Percentiles rank a stretch among this genome's conserved stretches.
These are phyloP conservation scores for Drosophila aff. DNA, from an alignment of 1,140 invertebrate species.

Conservation along the genomic window DNA sequence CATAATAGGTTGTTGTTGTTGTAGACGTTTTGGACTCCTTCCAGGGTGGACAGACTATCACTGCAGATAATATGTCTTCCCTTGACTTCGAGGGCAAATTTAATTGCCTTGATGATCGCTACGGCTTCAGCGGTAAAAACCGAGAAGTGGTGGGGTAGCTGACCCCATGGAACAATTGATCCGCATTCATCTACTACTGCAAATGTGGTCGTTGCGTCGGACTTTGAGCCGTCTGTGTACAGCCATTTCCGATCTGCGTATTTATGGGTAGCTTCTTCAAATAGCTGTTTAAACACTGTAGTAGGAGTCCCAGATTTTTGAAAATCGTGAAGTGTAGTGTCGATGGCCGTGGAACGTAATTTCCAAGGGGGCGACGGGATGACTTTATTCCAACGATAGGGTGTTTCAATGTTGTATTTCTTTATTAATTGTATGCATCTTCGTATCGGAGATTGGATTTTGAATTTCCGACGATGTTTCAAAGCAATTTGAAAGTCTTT, in stretches of 20 bases:
- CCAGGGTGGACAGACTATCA: no score
- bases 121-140: constrained; percentile 12
- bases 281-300: constrained; percentile 1
- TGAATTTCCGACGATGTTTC: constrained; percentile 4
- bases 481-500: background rate
- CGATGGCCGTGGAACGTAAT: background rate
- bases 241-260: constrained; percentile 3
- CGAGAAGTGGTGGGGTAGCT: background rate
- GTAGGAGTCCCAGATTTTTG: constrained; percentile 1
- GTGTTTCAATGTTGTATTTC: background rate
- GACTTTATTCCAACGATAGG: background rate
- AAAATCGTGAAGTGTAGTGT: background rate
- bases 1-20: background rate
- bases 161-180: constrained; percentile 6
- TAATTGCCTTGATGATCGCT: constrained; percentile 1
- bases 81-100: no score
- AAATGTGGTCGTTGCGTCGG: background rate
- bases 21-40: background rate
- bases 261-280: constrained; percentile 3
- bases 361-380: constrained; percentile 2
- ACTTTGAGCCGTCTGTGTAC: background rate
- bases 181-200: constrained; percentile 7
- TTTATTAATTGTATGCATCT: background rate
- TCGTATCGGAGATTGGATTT: background rate
- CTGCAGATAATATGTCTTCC: no score